Evolutionary conservation across 2,888 invertebrate species (phyloP), one percentile per base, ranked within the genome.

Genomic region (Polydrusus cervinus): DNA sequence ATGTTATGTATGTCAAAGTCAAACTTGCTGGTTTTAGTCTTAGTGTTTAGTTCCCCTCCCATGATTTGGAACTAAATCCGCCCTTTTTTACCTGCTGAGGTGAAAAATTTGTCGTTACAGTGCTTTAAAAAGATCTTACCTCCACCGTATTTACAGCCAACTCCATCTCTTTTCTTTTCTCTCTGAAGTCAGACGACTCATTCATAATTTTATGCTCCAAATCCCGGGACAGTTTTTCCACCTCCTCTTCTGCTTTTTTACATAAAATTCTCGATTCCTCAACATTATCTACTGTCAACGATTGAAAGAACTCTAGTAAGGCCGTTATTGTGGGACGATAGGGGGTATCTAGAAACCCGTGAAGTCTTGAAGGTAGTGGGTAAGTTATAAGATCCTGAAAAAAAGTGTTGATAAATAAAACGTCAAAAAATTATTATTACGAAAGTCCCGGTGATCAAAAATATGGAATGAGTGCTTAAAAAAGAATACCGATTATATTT

Each of bases 121-220:
- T n/a, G n/a, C n/a, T n/a, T n/a, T n/a, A n/a, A n/a, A n/a, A n/a
- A n/a, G n/a, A n/a, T 74, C 86, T 81, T 68, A 93, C 93, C 89
- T 93, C 93, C 75, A 92, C 86, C 81, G 89, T 89, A 82, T 91
- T 90, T 16, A 91, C 89, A 43, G 91, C 87, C 40, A 87, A 86
- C 81, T 91, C 92, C 78, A 91, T 88, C 5, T 88, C 85, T 38
- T 88, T 89, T 13, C 91, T 85, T 85, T 88, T 74, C 80, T 82
- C 81, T 84, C 80, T 84, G 72, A 89, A 81, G 78, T 88, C 85
- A 9, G 86, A 80, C 7, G 87, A 84, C 77, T 86, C 81, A 70
- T 85, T 84, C 11, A 86, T 83, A 76, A 87, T 79, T 71, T 78
- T 82, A 71, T 85, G 84, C 76, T 83, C 83, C 60, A 89, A 86